Base-by-base conservation (phyloP, 30 jellyfish, hydroid and myxozoan species). In the Turritopsis dohrnii region DNA sequence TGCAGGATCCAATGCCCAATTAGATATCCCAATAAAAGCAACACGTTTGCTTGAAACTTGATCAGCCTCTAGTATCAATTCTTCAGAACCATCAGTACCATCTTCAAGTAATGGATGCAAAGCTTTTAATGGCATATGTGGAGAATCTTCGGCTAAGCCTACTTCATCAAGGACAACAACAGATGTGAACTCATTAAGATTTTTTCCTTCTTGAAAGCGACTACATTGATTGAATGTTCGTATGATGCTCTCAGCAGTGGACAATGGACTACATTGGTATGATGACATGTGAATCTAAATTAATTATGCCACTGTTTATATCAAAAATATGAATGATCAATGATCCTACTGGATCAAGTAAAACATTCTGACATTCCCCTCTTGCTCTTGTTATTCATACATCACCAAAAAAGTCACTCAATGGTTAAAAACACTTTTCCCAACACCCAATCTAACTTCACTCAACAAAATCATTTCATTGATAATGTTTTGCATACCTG, bases 71-170 rank as follows among this genome's bases (percentile, higher is more conserved):
- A 31, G 23, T 8, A 92, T 89, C 30, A 89, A 79, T 27, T 89
- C 96, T 52, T 89, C 96, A 18, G 94, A 90, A 21, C 96, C 96
- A 65, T 90, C 96, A 1, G 94, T 84, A 3, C 96, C 96, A 85
- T 90, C 96, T 85, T 90, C 96, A 0, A 90, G 88, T 80, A 90
- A 74, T 31, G 95, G 96, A 74, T 90, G 96, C 81, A 90, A 52
- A 21, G 96, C 96, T 80, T 90, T 90, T 20, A 90, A 54, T 18
- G 96, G 96, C 94, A 90, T 85, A 54, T 88, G 87, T 16, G 94
- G 94, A 16, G 94, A 84, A 75, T 88, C 96, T 84, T 88, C 96
- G 30, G 96, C 96, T 3, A 88, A 75, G 74, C 96, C 96, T 18
- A 88, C 94, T 74, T 90, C 96, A 85, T 90, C 96, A 7, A 90